A percentile compares a stretch with the other conserved stretches of the same genome.
These are phyloP conservation scores for Ataeniobius toweri DNA, from an alignment of 2,797 vertebrate species.

Conservation along the genomic window DNA sequence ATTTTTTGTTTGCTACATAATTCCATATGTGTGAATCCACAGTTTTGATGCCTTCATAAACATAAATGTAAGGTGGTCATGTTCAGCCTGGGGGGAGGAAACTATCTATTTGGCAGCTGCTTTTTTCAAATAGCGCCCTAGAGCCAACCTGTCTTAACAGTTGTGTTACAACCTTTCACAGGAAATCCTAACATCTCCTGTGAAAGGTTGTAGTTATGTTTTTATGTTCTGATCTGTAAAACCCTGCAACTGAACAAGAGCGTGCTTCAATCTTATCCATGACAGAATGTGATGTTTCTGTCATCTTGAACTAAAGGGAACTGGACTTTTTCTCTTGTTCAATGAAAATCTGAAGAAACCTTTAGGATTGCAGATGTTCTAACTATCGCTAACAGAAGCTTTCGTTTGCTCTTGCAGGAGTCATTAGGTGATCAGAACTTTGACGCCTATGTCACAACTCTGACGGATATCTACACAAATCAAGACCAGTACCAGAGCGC, in stretches of 20 bases:
- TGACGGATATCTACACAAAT: conserved; percentile 98
- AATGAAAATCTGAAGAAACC: neutral
- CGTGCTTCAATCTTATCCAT: neutral
- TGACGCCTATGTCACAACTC: conserved; percentile 97
- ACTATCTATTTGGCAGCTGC: too few species aligned
- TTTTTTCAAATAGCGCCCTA: too few species aligned
- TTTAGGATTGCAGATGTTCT: neutral
- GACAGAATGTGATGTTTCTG: too few species aligned
- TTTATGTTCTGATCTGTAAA: neutral
- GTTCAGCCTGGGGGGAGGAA: too few species aligned
- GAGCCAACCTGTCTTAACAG: too few species aligned
- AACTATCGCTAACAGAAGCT: neutral
- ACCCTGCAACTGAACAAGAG: neutral
- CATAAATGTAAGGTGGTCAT: too few species aligned
- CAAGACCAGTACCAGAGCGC: conserved; percentile 99
- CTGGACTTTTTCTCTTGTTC: neutral
- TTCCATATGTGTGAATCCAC: too few species aligned
- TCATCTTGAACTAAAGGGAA: too few species aligned
- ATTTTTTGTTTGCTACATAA: too few species aligned
- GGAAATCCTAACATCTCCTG: too few species aligned
- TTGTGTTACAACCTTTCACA: too few species aligned
- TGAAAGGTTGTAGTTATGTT: neutral
- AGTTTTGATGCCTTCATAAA: too few species aligned
- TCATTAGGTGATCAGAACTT: conserved; percentile 99
- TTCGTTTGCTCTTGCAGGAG: conserved; percentile 83